A percentile compares a stretch with the other conserved stretches of the same genome.
Conservation (phyloP, 2,888 invertebrate species). For the Pammene aurita region DNA sequence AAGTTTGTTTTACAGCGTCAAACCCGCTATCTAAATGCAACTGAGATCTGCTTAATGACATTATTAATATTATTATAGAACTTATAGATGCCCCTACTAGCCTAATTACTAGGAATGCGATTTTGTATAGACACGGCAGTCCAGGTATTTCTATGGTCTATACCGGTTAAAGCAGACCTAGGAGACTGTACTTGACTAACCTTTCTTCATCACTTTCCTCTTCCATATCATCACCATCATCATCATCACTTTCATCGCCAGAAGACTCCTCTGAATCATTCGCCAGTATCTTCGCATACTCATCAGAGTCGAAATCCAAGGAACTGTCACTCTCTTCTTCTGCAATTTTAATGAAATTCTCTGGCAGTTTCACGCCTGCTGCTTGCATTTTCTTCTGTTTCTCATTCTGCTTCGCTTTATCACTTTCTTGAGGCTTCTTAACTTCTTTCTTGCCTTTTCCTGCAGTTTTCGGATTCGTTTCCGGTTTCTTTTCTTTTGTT, state of each 20-base stretch:
- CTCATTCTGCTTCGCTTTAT: conserved; percentile 50
- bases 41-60: no score
- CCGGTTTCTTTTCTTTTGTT: conserved; percentile 10
- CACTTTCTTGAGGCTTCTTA: conserved; percentile 48
- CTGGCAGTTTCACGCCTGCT: conserved; percentile 58
- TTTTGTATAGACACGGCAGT: no score
- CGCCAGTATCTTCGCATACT: conserved; percentile 64
- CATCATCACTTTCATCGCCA: conserved; percentile 45
- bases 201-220: conserved; percentile 45
- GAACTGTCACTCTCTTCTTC: conserved; percentile 63
- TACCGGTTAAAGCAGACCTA: not conserved
- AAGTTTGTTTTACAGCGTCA: no score
- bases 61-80: no score
- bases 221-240: conserved; percentile 44
- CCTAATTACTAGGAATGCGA: no score
- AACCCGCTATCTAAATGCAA: no score
- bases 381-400: conserved; percentile 59
- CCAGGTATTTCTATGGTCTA: no score
- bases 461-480: conserved; percentile 1
- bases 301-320: conserved; percentile 71
- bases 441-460: conserved; percentile 39
- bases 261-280: conserved; percentile 54
- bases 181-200: not conserved
- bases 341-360: conserved; percentile 62
- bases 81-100: no score